Evolutionary conservation across 2,797 vertebrate species (phyloP).

Genomic region (Setipinna tenuifilis): DNA sequence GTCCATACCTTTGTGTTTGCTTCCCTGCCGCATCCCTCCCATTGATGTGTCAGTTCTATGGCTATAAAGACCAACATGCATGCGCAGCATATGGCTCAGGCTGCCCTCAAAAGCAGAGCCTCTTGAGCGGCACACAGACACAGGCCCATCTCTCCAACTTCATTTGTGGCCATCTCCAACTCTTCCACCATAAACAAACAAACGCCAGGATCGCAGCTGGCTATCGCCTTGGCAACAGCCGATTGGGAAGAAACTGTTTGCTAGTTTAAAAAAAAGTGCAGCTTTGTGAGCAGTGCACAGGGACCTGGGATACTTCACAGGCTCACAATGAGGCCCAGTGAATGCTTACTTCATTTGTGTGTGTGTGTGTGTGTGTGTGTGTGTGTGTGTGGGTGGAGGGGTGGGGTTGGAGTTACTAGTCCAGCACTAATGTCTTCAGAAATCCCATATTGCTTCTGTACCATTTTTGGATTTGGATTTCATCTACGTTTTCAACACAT

Average conservation of each 20-base stretch:
- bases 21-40: not conserved
- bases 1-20: constrained; percentile 8
- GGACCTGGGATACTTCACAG: constrained; percentile 61
- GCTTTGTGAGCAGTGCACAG: constrained; percentile 66
- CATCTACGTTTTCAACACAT: not conserved
- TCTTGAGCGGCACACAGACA: constrained; percentile 58
- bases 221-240: constrained; percentile 80
- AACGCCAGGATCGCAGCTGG: constrained; percentile 76
- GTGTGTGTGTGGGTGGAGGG: not conserved
- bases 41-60: not conserved
- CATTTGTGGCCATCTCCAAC: constrained; percentile 75
- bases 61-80: constrained; percentile 39
- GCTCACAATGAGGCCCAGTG: constrained; percentile 59
- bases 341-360: constrained; percentile 60
- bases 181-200: constrained; percentile 78
- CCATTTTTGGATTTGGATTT: constrained; percentile 49
- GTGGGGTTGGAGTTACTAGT: constrained; percentile 45
- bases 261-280: constrained; percentile 71
- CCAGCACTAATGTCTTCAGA: constrained; percentile 53
- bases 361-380: no score
- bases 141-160: constrained; percentile 70
- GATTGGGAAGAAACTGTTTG: constrained; percentile 69
- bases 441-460: constrained; percentile 58
- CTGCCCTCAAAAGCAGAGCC: constrained; percentile 30
- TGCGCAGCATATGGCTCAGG: constrained; percentile 41